phyloP scores from a whole-genome alignment of 2,888 invertebrate genomes.

The Corbicula japonica region DNA sequence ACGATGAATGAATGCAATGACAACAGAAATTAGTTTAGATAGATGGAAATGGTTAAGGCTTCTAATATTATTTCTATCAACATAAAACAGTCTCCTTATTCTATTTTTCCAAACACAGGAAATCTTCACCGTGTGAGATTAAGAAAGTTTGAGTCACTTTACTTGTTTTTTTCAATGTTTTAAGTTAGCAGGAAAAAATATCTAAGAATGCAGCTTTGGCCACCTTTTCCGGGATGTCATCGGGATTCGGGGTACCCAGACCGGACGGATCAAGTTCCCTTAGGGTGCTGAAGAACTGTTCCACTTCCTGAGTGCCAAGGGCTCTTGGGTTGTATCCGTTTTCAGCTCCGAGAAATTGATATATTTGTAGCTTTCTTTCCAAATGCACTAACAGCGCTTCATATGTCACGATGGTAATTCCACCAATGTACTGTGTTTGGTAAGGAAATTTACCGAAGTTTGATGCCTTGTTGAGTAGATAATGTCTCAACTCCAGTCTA shows the following conservation, averaged over 20 bases:
- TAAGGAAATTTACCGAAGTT: slow-evolving; percentile 35
- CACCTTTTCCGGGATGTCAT: slow-evolving; percentile 41
- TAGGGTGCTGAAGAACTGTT: slow-evolving; percentile 42
- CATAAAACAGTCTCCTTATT: not conserved
- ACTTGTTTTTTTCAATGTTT: not conserved
- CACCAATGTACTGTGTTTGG: slow-evolving; percentile 23
- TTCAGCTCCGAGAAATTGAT: not conserved
- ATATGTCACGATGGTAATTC: slow-evolving; percentile 44
- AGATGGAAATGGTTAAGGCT: not conserved
- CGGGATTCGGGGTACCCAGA: slow-evolving; percentile 35
- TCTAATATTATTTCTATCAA: not conserved
- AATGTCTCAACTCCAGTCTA: slow-evolving; percentile 27
- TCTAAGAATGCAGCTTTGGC: slow-evolving; percentile 5
- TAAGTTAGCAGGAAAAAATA: slow-evolving; percentile 31
- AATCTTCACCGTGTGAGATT: not conserved
- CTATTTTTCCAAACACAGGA: not conserved
- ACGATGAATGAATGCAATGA: not conserved
- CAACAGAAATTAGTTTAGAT: not conserved
- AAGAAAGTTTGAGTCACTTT: not conserved
- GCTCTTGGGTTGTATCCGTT: slow-evolving; percentile 32
- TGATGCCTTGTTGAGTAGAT: slow-evolving; percentile 7
- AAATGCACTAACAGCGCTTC: slow-evolving; percentile 35
- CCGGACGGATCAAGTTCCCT: slow-evolving; percentile 49
- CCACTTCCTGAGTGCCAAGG: slow-evolving; percentile 35
- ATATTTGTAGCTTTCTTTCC: slow-evolving; percentile 44